phyloP scores from a whole-genome alignment of 2,797 vertebrate genomes.

The Phataginus tricuspis region DNA sequence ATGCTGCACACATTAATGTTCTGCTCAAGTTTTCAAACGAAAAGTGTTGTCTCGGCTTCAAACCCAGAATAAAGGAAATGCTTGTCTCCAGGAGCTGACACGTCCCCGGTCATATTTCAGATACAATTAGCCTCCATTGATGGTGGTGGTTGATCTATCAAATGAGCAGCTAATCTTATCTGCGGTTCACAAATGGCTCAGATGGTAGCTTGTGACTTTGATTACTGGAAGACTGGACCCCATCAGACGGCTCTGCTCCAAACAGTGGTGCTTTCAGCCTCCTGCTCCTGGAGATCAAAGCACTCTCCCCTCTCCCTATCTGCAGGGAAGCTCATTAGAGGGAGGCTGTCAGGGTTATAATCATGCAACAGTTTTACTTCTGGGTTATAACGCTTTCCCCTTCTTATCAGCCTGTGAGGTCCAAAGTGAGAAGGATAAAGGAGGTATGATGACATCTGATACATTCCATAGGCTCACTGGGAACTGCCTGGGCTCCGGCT shows the following conservation, averaged over 20 bases:
- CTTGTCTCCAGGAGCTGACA: slow-evolving; percentile 69
- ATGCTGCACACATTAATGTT: not conserved
- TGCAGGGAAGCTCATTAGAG: slow-evolving; percentile 87
- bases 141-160: slow-evolving; percentile 83
- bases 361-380: slow-evolving; percentile 87
- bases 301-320: slow-evolving; percentile 83
- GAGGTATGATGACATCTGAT: slow-evolving; percentile 85
- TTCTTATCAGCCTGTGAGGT: slow-evolving; percentile 88
- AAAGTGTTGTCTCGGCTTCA: slow-evolving; percentile 11
- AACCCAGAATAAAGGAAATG: slow-evolving; percentile 70
- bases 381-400: slow-evolving; percentile 85
- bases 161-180: slow-evolving; percentile 86
- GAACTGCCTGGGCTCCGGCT: slow-evolving; percentile 58
- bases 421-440: slow-evolving; percentile 87
- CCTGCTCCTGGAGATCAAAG: slow-evolving; percentile 87
- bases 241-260: slow-evolving; percentile 86
- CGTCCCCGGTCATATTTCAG: slow-evolving; percentile 71
- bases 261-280: slow-evolving; percentile 86
- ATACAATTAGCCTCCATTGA: slow-evolving; percentile 83
- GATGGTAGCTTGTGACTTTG: slow-evolving; percentile 88
- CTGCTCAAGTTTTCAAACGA: slow-evolving; percentile 60
- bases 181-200: slow-evolving; percentile 86
- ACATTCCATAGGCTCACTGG: slow-evolving; percentile 77
- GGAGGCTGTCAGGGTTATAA: slow-evolving; percentile 88
- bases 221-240: slow-evolving; percentile 83